Conservation (phyloP, 2,113 vertebrate genomes). For the Melanocharis versteri region DNA sequence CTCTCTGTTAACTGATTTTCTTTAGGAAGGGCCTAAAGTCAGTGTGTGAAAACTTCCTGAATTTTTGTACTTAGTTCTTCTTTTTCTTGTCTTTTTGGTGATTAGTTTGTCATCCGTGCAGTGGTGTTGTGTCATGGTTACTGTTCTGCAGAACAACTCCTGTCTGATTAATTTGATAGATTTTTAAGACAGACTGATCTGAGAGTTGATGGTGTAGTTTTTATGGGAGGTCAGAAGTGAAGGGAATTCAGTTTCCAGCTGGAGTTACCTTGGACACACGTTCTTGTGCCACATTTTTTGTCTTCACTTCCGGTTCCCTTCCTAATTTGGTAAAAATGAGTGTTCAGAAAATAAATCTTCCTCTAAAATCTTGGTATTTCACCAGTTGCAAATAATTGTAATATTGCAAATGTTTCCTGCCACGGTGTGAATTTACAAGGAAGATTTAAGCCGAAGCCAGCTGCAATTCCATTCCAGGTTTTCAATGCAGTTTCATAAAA, state of each 20-base stretch:
- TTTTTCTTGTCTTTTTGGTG: background rate
- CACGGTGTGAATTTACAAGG: background rate
- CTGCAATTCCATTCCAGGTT: background rate
- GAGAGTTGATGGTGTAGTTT: background rate
- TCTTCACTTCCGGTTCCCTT: background rate
- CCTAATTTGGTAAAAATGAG: background rate
- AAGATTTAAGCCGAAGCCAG: background rate
- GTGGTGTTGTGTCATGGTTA: background rate
- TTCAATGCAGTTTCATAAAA: background rate
- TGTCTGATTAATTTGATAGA: background rate
- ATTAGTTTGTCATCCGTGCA: background rate
- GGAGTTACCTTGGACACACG: background rate
- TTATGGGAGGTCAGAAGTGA: background rate
- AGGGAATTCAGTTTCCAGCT: background rate
- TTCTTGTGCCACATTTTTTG: background rate
- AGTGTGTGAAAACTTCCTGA: background rate
- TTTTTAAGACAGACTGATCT: background rate
- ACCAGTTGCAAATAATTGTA: no score
- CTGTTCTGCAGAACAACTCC: background rate
- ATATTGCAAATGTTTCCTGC: background rate
- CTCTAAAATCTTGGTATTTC: background rate
- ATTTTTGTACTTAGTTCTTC: background rate
- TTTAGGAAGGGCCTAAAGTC: background rate
- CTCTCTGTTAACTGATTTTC: background rate
- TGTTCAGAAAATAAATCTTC: background rate